Percentiles rank a stretch among this genome's conserved stretches.
Evolutionary conservation across 2,113 vertebrate genomes (phyloP).

Genomic region (Emydocephalus ijimae): DNA sequence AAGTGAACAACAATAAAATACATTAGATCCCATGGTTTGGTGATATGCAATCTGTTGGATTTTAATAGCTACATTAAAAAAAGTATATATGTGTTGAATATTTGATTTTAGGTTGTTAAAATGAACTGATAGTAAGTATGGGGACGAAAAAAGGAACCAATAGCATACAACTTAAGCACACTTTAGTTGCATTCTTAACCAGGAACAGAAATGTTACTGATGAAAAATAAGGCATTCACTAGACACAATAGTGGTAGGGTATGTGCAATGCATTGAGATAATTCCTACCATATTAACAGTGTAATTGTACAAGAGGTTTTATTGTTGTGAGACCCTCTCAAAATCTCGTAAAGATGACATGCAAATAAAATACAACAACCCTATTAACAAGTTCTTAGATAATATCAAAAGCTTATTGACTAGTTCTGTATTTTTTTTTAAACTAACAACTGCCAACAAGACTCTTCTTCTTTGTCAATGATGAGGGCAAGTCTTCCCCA

Average conservation of each 20-base stretch:
- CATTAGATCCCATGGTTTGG: not conserved
- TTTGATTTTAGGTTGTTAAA: not conserved
- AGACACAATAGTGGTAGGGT: conserved; percentile 27
- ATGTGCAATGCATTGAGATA: conserved; percentile 35
- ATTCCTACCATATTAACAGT: accelerated
- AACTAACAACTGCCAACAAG: not conserved
- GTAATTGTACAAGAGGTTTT: not conserved
- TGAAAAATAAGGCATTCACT: not conserved
- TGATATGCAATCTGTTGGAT: not conserved
- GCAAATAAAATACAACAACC: not conserved
- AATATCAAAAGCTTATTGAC: not conserved
- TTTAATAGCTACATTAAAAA: not conserved
- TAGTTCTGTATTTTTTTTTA: not conserved
- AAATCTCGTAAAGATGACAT: not conserved
- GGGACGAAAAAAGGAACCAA: too few relatives aligned
- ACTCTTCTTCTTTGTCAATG: not conserved
- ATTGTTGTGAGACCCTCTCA: not conserved
- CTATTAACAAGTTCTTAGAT: not conserved
- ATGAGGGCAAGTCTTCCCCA: not conserved
- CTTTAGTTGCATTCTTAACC: not conserved
- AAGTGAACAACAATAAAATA: not conserved
- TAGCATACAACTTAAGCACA: not conserved
- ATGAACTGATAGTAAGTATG: not conserved
- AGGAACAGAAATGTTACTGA: not conserved
- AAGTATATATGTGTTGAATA: not conserved